Evolutionary conservation across 2,797 vertebrate species (phyloP), one percentile per base, ranked within the genome.

Genomic region (Tenualosa thibaudeaui): DNA sequence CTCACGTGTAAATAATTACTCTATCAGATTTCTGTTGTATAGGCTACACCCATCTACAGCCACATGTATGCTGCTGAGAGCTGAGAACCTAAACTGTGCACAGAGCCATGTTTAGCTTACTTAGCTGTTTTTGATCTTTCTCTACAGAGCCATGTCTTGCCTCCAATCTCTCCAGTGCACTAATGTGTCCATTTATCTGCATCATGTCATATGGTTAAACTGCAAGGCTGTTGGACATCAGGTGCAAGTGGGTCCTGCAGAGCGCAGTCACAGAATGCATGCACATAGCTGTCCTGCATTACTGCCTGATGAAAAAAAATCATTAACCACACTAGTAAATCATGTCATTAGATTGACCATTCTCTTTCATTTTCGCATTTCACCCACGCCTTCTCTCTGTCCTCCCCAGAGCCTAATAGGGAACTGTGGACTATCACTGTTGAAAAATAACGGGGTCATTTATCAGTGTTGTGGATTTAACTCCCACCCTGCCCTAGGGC

Each of bases 161-260:
- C 43, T 68, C 83, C 26, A 81, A 65, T 49, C 46, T 56, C 24
- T 51, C 53, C 51, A n/a, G 43, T n/a, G 51, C 37, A 49, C 65
- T 86, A 84, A 87, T 87, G 81, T 40, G 7, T 5, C 85, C 83
- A 86, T 87, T 85, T 84, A 78, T 87, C 85, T 82, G 24, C 2
- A 56, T 86, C 56, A 82, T 82, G 82, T 87, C 15, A 8, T 37
- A 9, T 56, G 84, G 46, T 62, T 65, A 81, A 83, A 19, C 86
- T 53, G 60, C 13, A 5, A 68, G 56, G 50, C 24, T 49, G 81
- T 49, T 49, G 37, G 4, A 37, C 31, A 37, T 75, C 68, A 43
- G 68, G 37, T 5, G 26, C 31, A 75, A 15, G 10, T 37, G 37
- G 15, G 68, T 75, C 68, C 81, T 31, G 50, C 83, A 87, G 54